A percentile compares a stretch with the other conserved stretches of the same genome.
phyloP scores from a whole-genome alignment of 2,797 vertebrate species.

The Allobates femoralis region DNA sequence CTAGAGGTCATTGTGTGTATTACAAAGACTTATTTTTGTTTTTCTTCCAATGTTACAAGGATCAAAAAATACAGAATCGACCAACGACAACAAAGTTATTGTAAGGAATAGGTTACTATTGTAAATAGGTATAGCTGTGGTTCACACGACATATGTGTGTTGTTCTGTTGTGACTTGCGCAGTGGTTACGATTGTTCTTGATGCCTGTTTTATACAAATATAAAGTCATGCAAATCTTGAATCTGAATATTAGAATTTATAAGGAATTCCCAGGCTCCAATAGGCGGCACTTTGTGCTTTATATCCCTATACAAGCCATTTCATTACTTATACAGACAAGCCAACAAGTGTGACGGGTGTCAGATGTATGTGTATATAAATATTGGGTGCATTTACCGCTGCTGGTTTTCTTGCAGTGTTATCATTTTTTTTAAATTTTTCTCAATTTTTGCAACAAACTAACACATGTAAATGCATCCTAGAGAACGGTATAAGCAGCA shows the following conservation, averaged over 20 bases:
- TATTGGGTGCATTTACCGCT: not conserved
- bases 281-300: not conserved
- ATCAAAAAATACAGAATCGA: not conserved
- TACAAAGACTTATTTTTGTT: not conserved
- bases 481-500: not conserved
- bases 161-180: not conserved
- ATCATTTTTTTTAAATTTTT: not conserved
- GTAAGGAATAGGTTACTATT: not conserved
- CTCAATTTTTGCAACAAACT: not conserved
- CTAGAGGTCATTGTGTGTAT: constrained; percentile 42
- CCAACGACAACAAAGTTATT: not conserved
- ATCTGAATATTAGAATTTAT: not conserved
- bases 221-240: not conserved
- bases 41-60: constrained; percentile 28
- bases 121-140: constrained; percentile 8
- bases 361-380: not conserved
- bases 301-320: not conserved
- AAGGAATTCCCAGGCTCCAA: not conserved
- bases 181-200: constrained; percentile 6
- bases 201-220: constrained; percentile 25
- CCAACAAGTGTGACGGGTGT: not conserved
- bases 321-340: not conserved
- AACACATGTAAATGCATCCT: not conserved
- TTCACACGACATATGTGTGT: constrained; percentile 9
- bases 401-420: not conserved